phyloP scores from a whole-genome alignment of 2,797 vertebrate genomes.

The Notolabrus celidotus region DNA sequence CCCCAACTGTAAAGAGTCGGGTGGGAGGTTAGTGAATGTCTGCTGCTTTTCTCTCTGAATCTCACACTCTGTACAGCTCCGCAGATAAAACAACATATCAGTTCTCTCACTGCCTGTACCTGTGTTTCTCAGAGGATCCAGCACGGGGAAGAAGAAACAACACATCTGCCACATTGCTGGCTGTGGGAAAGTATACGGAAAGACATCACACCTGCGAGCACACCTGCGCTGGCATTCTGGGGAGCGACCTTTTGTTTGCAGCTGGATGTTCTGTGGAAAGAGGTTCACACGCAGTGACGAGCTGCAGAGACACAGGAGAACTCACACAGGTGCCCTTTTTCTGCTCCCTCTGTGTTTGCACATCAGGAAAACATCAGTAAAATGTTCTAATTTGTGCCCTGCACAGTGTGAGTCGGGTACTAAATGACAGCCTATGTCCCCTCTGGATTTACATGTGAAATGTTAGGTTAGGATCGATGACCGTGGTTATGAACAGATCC shows the following conservation, averaged over 20 bases:
- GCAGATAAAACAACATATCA: not conserved
- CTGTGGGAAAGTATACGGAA: slow-evolving; percentile 92
- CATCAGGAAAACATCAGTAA: slow-evolving; percentile 59
- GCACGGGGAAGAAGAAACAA: slow-evolving; percentile 96
- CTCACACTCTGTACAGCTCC: not conserved
- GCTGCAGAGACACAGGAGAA: slow-evolving; percentile 97
- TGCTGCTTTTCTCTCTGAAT: not conserved
- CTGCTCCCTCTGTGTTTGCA: slow-evolving; percentile 53
- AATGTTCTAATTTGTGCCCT: slow-evolving; percentile 62
- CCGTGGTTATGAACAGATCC: slow-evolving; percentile 27
- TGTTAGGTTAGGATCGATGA: slow-evolving; percentile 39
- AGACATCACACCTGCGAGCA: slow-evolving; percentile 98
- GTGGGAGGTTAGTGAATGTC: slow-evolving; percentile 90
- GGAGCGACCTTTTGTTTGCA: slow-evolving; percentile 98
- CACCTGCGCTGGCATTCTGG: slow-evolving; percentile 99
- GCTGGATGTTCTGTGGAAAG: slow-evolving; percentile 99
- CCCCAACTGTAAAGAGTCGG: slow-evolving; percentile 99
- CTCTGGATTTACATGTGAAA: slow-evolving; percentile 44
- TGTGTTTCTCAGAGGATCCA: slow-evolving; percentile 90
- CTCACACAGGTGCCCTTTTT: slow-evolving; percentile 93
- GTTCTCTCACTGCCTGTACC: slow-evolving; percentile 19
- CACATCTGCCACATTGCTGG: slow-evolving; percentile 98
- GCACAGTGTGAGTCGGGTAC: slow-evolving; percentile 51
- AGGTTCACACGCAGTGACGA: slow-evolving; percentile 99
- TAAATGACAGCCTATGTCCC: slow-evolving; percentile 45